Base-by-base conservation (phyloP, 2,113 vertebrate genomes). In the Archilochus colubris region DNA sequence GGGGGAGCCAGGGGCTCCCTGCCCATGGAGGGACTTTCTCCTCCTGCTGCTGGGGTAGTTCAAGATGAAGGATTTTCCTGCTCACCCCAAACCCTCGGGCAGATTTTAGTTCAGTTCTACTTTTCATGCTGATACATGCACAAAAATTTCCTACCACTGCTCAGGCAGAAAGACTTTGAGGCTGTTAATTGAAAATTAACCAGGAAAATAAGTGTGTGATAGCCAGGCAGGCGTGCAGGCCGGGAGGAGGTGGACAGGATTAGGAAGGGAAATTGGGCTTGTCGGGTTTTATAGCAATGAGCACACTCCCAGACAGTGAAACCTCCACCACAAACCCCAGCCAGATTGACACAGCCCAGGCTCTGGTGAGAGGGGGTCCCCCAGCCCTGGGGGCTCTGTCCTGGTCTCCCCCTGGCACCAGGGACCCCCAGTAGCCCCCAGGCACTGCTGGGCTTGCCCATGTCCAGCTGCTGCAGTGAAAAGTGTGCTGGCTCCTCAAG, bases 101-200 rank as follows among this genome's bases (percentile, higher is more conserved):
- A 3, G 67, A 69, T 79, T 57, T 55, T 91, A 58, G 69, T 83
- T 74, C 66, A 36, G 24, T 58, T 62, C 38, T 88, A 51, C 64
- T 91, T 83, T 57, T 83, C 78, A 74, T 69, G 73, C 83, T 79
- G 92, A 82, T 77, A 67, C 53, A 40, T 14, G 73, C 33, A 28
- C 23, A 62, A 73, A 90, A 46, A 67, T 5, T n/a, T 78, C 78
- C 89, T 89, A 58, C 83, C 80, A 68, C 76, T 22, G 12, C 90
- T 89, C 55, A 55, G 62, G 72, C 76, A 82, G 88, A 91, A 77
- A 96, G 48, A 48, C 86, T 78, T 80, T 54, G 70, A 89, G 79
- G 91, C 58, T 91, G 91, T 95, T 97, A 97, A 97, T 92, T 97
- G 96, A 96, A 97, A 97, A 97, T 96, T 96, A 97, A 97, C 97